phyloP scores from a whole-genome alignment of 2,113 vertebrate species.

The Toxotes jaculatrix region DNA sequence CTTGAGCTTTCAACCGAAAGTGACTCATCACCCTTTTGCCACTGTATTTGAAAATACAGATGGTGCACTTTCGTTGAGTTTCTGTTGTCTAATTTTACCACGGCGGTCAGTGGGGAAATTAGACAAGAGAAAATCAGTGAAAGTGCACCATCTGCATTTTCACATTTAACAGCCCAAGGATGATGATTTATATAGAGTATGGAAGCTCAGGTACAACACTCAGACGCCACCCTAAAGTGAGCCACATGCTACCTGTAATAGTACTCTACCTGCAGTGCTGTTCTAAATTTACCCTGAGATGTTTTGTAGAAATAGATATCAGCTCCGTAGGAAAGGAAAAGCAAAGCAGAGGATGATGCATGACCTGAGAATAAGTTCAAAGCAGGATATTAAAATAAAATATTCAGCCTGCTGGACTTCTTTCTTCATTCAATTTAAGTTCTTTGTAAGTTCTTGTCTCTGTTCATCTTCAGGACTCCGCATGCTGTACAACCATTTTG shows the following conservation, averaged over 20 bases:
- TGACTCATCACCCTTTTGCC: slow-evolving; percentile 4
- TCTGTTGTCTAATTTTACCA: slow-evolving; percentile 34
- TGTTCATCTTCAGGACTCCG: neutral
- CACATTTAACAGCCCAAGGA: slow-evolving; percentile 24
- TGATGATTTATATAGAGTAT: slow-evolving; percentile 41
- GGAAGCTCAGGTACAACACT: slow-evolving; percentile 6
- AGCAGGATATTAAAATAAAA: slow-evolving; percentile 11
- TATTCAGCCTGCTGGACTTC: neutral
- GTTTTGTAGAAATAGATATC: slow-evolving; percentile 8
- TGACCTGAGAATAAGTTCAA: neutral
- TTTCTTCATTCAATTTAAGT: neutral
- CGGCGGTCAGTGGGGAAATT: slow-evolving; percentile 46
- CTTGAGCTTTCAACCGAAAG: slow-evolving; percentile 10
- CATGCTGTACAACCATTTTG: neutral
- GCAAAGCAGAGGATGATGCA: neutral
- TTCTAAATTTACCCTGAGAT: slow-evolving; percentile 13
- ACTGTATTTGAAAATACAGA: slow-evolving; percentile 27
- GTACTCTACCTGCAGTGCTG: neutral
- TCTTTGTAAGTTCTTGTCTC: neutral
- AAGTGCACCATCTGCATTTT: slow-evolving; percentile 51
- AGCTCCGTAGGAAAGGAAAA: neutral
- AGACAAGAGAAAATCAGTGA: slow-evolving; percentile 40
- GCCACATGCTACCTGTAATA: slow-evolving; percentile 6
- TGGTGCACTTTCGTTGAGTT: slow-evolving; percentile 17
- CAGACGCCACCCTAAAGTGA: slow-evolving; percentile 11